phyloP scores from a whole-genome alignment of 2,888 invertebrate species.

The Venusia cambrica region DNA sequence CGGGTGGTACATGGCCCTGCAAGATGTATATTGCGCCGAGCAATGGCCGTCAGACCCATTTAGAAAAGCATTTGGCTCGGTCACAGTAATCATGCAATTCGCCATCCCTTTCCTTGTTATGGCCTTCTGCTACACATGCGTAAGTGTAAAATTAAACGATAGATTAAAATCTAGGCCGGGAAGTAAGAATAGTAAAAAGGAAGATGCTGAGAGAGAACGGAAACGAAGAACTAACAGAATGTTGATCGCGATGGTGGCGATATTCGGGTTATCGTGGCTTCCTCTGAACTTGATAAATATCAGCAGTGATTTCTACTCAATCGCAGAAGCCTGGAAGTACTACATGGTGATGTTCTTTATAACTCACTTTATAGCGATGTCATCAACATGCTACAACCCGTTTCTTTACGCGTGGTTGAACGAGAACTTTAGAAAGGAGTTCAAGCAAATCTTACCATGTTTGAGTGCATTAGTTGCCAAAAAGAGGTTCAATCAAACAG shows the following conservation, averaged over 20 bases:
- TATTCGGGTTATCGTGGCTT: constrained; percentile 93
- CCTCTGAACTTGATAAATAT: constrained; percentile 91
- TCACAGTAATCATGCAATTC: constrained; percentile 92
- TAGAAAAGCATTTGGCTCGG: constrained; percentile 86
- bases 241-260: constrained; percentile 94
- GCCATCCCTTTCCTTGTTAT: constrained; percentile 92
- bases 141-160: constrained; percentile 88
- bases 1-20: constrained; percentile 88
- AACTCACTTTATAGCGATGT: constrained; percentile 94
- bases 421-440: constrained; percentile 95
- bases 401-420: constrained; percentile 98
- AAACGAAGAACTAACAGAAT: constrained; percentile 92
- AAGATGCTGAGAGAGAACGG: constrained; percentile 89
- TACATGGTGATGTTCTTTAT: constrained; percentile 89
- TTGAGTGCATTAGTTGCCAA: constrained; percentile 74
- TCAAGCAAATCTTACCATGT: constrained; percentile 87
- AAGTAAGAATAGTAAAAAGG: constrained; percentile 86
- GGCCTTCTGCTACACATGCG: constrained; percentile 91
- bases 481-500: constrained; percentile 67
- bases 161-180: constrained; percentile 88
- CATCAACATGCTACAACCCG: constrained; percentile 96
- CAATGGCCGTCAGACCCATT: constrained; percentile 89
- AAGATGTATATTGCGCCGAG: constrained; percentile 83
- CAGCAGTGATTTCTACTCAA: constrained; percentile 84
- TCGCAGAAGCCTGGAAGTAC: constrained; percentile 84